Base-by-base conservation (phyloP, 2,113 vertebrate genomes). In the Lucifuga dentata region DNA sequence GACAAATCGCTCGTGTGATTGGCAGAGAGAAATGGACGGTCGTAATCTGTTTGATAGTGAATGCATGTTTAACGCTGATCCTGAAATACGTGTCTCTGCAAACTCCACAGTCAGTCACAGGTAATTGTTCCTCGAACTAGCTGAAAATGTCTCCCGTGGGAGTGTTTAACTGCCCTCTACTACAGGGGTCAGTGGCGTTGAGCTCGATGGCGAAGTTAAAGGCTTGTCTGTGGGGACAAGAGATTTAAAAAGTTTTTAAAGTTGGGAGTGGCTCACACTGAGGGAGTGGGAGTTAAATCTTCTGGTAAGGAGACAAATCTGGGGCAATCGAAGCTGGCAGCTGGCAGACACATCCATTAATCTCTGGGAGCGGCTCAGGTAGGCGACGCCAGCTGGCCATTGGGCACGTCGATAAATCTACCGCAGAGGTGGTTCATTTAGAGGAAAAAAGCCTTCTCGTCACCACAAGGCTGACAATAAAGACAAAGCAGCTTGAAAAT, bases 391-490 rank as follows among this genome's bases (percentile, higher is more conserved):
- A 90, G 86, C 84, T 89, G 89, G 89, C 88, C 69, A 72, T 11
- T 58, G 80, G 88, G 75, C 69, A 76, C 29, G 77, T 90, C 75
- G 36, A 92, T 92, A 89, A 90, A 90, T 88, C 81, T 88, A 72
- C 70, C 59, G 64, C 38, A 52, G 72, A 82, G 74, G 63, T 65
- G 52, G 20, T 71, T 67, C 59, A 63, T 36, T 81, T 85, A 65
- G 46, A 46, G 8, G 56, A 57, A 26, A 52, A 39, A 80, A 70
- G 20, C 33, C 15, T 48, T 52, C 45, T 79, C 68, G 71, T 81
- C 70, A 76, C 68, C 40, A 60, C 74, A 65, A 15, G 20, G 52
- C 35, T 71, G 69, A 86, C 65, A 86, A 73, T 71, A 50, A 78
- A 73, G 39, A 83, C 68, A 75, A 78, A 73, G 57, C 36, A 45